phyloP scores from a whole-genome alignment of 2,797 vertebrate genomes.

The Dryobates pubescens region DNA sequence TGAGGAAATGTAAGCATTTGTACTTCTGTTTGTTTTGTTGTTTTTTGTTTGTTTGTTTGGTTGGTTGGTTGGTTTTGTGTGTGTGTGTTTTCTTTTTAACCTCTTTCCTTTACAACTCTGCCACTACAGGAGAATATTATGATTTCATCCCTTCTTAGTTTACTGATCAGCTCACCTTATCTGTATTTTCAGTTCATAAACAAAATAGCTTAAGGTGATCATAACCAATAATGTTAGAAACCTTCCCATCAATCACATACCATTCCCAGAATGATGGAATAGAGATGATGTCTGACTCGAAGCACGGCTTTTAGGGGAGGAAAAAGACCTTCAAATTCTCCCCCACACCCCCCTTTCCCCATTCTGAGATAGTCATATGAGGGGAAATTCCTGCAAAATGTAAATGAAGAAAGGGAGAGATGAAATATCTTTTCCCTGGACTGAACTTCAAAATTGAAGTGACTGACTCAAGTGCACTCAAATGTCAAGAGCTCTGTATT shows the following conservation, averaged over 20 bases:
- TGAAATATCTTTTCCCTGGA: background rate
- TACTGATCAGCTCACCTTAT: background rate
- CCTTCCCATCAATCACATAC: background rate
- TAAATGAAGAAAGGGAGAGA: background rate
- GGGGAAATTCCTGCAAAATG: background rate
- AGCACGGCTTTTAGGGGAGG: background rate
- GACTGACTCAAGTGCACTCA: background rate
- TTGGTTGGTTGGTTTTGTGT: background rate
- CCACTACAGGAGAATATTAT: background rate
- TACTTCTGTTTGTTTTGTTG: background rate
- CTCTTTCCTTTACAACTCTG: background rate
- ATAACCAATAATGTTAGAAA: background rate
- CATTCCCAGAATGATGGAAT: background rate
- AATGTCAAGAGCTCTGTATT: background rate
- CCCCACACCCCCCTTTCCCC: rapidly evolving
- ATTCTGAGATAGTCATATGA: background rate
- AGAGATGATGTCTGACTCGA: background rate
- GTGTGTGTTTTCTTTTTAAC: background rate
- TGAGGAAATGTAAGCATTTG: background rate
- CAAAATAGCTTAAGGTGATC: background rate
- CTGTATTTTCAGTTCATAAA: background rate
- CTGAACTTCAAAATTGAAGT: background rate
- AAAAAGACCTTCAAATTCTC: background rate
- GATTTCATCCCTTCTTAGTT: background rate
- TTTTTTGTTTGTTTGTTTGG: background rate